A percentile compares a stretch with the other conserved stretches of the same genome.
Conservation (phyloP, 2,113 vertebrate genomes). For the Herpetotheres cachinnans region DNA sequence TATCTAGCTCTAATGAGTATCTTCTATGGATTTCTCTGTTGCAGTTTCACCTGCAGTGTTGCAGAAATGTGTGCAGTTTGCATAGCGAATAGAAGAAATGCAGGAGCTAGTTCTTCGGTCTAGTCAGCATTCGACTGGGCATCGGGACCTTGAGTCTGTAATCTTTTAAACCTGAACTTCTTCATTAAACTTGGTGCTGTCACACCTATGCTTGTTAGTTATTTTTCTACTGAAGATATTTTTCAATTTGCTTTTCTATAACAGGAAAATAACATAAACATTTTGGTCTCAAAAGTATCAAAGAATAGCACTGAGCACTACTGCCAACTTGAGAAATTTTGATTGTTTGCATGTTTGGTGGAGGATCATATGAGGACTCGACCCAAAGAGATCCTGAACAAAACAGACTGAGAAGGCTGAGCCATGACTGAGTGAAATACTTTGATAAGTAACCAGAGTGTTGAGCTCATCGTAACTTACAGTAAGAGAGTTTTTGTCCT, state of each 20-base stretch:
- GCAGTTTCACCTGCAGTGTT: background rate
- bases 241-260: background rate
- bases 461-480: background rate
- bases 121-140: accelerated
- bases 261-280: background rate
- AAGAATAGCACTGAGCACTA: background rate
- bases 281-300: background rate
- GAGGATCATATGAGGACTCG: background rate
- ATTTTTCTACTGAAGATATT: background rate
- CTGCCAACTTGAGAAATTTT: background rate
- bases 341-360: background rate
- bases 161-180: background rate
- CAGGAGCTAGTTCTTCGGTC: background rate
- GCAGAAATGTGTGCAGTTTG: background rate
- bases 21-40: background rate
- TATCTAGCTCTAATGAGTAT: background rate
- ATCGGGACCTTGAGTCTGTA: background rate
- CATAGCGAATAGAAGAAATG: background rate
- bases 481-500: background rate
- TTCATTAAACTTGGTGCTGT: background rate
- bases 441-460: background rate
- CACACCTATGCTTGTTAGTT: background rate
- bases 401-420: background rate
- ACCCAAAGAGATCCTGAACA: background rate
- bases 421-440: background rate